Base-by-base conservation (phyloP, 2,113 vertebrate genomes). In the Coptodon rendalli region DNA sequence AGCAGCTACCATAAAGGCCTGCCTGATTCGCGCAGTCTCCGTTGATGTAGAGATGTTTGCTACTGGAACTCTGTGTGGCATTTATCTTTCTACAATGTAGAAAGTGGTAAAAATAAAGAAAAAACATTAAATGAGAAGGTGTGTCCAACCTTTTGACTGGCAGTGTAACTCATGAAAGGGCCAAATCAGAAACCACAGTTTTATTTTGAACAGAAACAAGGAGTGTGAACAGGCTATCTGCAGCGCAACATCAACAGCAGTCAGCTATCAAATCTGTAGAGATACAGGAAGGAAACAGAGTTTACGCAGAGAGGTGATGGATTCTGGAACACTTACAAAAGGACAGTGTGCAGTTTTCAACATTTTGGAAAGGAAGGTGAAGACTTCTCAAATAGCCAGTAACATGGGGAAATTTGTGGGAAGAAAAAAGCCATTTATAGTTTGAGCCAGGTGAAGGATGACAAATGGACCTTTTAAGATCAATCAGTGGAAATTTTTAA, bases 31-130 rank as follows among this genome's bases (percentile, higher is more conserved):
- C 1, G 2, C 59, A 19, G 29, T 34, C 57, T 34, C 16, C 2
- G 0, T 0, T 63, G 59, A 6, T 63, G 59, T 34, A 0, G 59
- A 63, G 59, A 63, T 2, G 29, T 0, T 29, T 19, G 29, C 29
- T 63, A 34, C 59, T 63, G 59, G 59, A 63, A 34, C 59, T 63
- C 59, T 34, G 29, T 63, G 59, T 63, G 29, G 29, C 59, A 63
- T 4, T 63, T 63, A 63, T 63, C 59, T 63, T 63, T 34, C 59
- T 11, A 61, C 57, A 34, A 19, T 19, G 57, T 61, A 61, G 57
- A 34, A 61, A 61, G 9, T 61, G 3, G 57, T 61, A 19, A 61
- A 61, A 61, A 61, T 61, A 61, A 61, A 61, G 29, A 19, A 61
- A 61, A 61, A 1, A 10, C 29, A 34, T 61, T 0, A 34, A 38